These are phyloP conservation scores for Chascanopsetta lugubris DNA, from an alignment of 2,113 vertebrate genomes.

Conservation along the genomic window DNA sequence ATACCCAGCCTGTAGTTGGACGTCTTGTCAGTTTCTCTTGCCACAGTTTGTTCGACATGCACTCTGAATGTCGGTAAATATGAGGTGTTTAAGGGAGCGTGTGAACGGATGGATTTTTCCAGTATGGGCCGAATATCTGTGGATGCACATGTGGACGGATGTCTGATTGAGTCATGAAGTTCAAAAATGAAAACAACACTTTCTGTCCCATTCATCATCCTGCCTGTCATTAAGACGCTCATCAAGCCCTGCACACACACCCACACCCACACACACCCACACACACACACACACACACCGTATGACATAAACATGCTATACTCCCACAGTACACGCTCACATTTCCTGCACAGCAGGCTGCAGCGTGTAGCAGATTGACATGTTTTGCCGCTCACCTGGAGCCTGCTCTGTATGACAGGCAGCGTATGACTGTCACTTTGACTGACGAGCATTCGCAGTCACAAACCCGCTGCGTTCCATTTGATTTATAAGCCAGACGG, in stretches of 20 bases:
- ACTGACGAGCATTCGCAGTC: constrained; percentile 35
- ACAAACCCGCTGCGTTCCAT: constrained; percentile 20
- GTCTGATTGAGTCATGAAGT: constrained; percentile 46
- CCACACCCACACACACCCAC: background rate
- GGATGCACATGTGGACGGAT: constrained; percentile 15
- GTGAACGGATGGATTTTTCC: background rate
- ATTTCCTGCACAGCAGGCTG: constrained; percentile 8
- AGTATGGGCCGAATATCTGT: constrained; percentile 22
- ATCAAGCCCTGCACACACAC: constrained; percentile 2
- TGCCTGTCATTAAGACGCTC: constrained; percentile 41
- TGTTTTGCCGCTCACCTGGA: constrained; percentile 43
- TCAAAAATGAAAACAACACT: constrained; percentile 54
- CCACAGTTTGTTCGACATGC: background rate
- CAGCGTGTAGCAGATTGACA: constrained; percentile 22
- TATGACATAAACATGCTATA: constrained; percentile 8
- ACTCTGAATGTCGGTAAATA: background rate
- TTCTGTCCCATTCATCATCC: constrained; percentile 58
- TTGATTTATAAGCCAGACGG: constrained; percentile 48
- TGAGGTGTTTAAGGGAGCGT: constrained; percentile 3
- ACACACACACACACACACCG: too few species aligned
- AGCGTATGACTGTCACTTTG: constrained; percentile 57
- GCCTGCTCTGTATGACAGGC: constrained; percentile 41
- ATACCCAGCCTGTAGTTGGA: background rate
- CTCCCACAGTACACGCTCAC: background rate
- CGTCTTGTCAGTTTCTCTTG: background rate